Evolutionary conservation across 2,797 vertebrate genomes (phyloP).

Genomic region (Notamacropus eugenii): DNA sequence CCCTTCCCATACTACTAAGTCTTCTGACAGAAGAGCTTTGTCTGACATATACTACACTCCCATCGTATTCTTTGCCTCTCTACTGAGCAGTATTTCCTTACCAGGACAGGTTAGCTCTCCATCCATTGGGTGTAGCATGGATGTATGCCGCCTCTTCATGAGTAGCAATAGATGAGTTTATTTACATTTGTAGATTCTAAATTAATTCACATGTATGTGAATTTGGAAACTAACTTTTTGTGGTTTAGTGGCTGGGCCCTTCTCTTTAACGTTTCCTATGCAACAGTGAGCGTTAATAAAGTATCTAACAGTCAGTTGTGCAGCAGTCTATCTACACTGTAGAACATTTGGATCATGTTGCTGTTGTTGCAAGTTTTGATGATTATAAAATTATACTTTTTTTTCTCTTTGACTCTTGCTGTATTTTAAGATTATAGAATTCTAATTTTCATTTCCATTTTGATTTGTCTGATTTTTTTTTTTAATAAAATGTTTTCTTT

Average conservation of each 20-base stretch:
- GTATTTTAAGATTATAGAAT: background rate
- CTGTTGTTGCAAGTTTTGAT: background rate
- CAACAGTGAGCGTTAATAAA: no score
- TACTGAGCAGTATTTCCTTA: background rate
- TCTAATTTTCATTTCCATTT: rapidly evolving
- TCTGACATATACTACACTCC: background rate
- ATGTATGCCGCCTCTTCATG: background rate
- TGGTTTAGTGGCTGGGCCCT: background rate
- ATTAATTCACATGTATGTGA: background rate
- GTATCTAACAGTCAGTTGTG: background rate
- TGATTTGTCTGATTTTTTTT: background rate
- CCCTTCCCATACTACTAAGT: background rate
- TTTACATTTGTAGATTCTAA: background rate
- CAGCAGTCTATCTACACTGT: background rate
- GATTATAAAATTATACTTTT: background rate
- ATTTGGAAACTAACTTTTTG: background rate
- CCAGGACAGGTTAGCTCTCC: background rate
- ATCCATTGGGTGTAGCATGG: background rate
- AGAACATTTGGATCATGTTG: background rate
- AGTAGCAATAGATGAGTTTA: background rate
- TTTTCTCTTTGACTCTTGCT: background rate
- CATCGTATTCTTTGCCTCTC: background rate
- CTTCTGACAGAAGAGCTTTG: background rate
- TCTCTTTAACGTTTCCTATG: background rate
- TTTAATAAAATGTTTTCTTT: constrained; percentile 29